A percentile compares a stretch with the other conserved stretches of the same genome.
Evolutionary conservation across 2,797 vertebrate genomes (phyloP).

Genomic region (Artibeus jamaicensis): DNA sequence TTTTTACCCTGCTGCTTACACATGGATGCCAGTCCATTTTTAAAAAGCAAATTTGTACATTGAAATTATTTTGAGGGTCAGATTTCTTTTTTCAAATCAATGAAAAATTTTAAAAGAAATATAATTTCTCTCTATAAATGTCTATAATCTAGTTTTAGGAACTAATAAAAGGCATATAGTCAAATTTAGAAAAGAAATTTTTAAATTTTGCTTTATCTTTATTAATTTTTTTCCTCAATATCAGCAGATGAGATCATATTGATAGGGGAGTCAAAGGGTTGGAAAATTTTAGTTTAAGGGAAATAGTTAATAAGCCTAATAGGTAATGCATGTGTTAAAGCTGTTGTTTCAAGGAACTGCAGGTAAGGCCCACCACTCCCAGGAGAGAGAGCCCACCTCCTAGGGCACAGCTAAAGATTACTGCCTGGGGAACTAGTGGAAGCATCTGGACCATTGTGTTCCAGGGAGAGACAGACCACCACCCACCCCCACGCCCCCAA

Average conservation of each 20-base stretch:
- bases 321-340: too few species aligned
- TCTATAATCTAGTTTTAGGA: neutral
- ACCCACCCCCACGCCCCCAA: too few species aligned
- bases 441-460: too few species aligned
- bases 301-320: too few species aligned
- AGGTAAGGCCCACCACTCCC: too few species aligned
- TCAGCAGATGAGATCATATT: neutral
- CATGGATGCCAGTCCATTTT: neutral
- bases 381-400: too few species aligned
- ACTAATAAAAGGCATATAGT: neutral
- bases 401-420: too few species aligned
- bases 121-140: neutral
- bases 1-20: neutral
- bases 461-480: too few species aligned
- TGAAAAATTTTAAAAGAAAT: neutral
- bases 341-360: too few species aligned
- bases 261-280: too few species aligned
- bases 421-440: too few species aligned
- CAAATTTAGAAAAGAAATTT: neutral
- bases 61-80: neutral
- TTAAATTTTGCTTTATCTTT: neutral
- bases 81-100: slow-evolving; percentile 24
- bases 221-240: neutral
- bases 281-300: too few species aligned
- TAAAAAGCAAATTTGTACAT: neutral